Evolutionary conservation across 2,888 invertebrate species (phyloP).

Genomic region (Meghimatium bilineatum): DNA sequence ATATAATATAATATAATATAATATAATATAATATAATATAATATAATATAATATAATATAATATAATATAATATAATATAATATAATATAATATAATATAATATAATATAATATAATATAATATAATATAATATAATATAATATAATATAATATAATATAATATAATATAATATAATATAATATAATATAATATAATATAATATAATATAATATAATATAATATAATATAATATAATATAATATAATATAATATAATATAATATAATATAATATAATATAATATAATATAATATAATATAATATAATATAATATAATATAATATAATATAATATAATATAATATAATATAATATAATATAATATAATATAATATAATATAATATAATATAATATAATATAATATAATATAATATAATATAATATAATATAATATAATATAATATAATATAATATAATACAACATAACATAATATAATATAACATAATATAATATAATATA

Average conservation of each 20-base stretch:
- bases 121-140: neutral
- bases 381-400: neutral
- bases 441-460: neutral
- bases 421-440: neutral
- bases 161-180: neutral
- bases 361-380: neutral
- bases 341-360: neutral
- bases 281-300: slow-evolving; percentile 4
- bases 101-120: neutral
- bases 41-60: too few relatives aligned
- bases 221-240: neutral
- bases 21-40: too few relatives aligned
- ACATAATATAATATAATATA: neutral
- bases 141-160: neutral
- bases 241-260: slow-evolving; percentile 5
- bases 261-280: slow-evolving; percentile 5
- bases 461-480: neutral
- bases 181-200: neutral
- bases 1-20: too few relatives aligned
- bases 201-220: neutral
- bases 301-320: neutral
- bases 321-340: neutral
- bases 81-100: too few relatives aligned
- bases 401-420: neutral
- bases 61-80: too few relatives aligned